Evolutionary conservation across 2,888 invertebrate species (phyloP), one percentile per base, ranked within the genome.

Genomic region (Amorpha juglandis): DNA sequence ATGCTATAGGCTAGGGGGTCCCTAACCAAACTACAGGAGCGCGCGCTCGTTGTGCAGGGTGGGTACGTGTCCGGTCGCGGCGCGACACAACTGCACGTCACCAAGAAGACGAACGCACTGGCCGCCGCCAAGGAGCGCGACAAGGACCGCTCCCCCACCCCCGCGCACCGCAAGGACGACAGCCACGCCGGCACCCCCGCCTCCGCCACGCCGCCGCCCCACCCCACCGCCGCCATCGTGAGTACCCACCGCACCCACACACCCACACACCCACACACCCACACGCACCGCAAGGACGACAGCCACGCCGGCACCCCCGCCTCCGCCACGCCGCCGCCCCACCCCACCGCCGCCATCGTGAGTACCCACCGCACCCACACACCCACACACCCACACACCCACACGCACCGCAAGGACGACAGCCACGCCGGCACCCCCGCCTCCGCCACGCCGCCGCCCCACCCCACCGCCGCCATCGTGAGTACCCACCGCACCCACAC

Each of bases 71-170:
- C 94, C 62, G 95, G 95, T 51, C 94, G 95, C 72, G 94, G 94
- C 71, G 89, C 88, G 80, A 92, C 93, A 75, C 91, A 96, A 75
- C 94, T 98, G 62, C 96, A 96, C 82, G 96, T 97, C 66, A 88
- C 80, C 50, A 97, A 96, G 91, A 96, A 96, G 87, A 94, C 95
- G 63, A 98, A 98, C 92, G 96, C 98, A 64, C 94, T 98, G 71
- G 92, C 92, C 64, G 81, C 78, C 14, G 84, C 81, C 69, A 83
- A 83, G 76, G 97, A 97, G 81, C 96, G 96, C 83, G 95, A 92
- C 86, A 81, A 93, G 90, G 89, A 93, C 45, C 63, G 88, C 19
- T 84, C 86, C 14, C 88, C 89, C 33, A 86, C 88, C 0, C 87
- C 87, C 0, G 80, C 76, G 47, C 70, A 70, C 0, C 63, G 67